Conservation (phyloP, 2,113 vertebrate genomes). For the Hippocampus zosterae region DNA sequence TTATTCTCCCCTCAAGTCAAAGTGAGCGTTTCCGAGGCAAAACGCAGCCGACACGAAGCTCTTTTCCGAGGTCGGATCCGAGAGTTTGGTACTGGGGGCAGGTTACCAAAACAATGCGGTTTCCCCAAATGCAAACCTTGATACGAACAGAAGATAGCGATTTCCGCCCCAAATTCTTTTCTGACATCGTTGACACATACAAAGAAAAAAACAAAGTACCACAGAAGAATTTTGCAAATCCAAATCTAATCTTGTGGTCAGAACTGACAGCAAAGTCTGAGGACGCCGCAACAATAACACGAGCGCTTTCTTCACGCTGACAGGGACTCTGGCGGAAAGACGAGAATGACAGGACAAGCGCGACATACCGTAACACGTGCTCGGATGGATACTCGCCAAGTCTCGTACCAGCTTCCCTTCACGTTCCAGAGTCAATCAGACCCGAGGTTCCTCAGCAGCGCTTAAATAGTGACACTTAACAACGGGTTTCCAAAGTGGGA, state of each 20-base stretch:
- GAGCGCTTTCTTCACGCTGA: constrained; percentile 28
- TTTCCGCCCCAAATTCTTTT: constrained; percentile 37
- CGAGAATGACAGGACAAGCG: constrained; percentile 1
- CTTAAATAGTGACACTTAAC: not conserved
- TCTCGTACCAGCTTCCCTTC: not conserved
- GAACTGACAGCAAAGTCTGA: constrained; percentile 14
- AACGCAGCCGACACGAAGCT: constrained; percentile 36
- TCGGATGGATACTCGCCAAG: constrained; percentile 26
- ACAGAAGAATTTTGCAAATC: constrained; percentile 46
- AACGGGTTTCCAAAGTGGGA: not conserved
- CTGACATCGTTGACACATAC: constrained; percentile 60
- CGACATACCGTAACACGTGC: constrained; percentile 14
- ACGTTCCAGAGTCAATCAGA: not conserved
- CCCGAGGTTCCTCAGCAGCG: not conserved
- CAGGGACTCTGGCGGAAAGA: constrained; percentile 7
- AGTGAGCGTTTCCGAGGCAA: constrained; percentile 37
- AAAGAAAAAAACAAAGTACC: constrained; percentile 23
- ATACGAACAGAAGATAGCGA: constrained; percentile 37
- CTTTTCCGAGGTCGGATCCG: constrained; percentile 32
- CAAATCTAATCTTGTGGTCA: constrained; percentile 30
- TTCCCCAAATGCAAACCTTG: constrained; percentile 34
- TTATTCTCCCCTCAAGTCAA: constrained; percentile 40
- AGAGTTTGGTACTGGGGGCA: constrained; percentile 23
- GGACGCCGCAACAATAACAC: constrained; percentile 22
- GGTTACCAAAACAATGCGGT: constrained; percentile 15